phyloP scores from a whole-genome alignment of 2,113 vertebrate genomes.

The Puma concolor region DNA sequence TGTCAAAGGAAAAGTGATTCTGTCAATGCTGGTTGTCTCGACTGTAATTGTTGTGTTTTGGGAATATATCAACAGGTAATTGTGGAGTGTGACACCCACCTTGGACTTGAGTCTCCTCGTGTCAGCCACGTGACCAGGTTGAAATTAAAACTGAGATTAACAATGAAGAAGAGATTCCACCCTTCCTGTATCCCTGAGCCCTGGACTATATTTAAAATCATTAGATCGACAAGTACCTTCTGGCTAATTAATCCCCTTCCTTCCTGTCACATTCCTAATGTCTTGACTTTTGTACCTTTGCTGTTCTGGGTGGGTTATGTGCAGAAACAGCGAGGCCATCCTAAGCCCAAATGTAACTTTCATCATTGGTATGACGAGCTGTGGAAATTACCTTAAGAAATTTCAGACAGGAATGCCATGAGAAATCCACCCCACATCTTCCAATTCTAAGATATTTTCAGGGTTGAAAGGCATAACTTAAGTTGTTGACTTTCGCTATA shows the following conservation, averaged over 20 bases:
- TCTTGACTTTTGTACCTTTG: not conserved
- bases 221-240: not conserved
- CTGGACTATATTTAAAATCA: not conserved
- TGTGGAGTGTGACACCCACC: not conserved
- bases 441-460: conserved; percentile 44
- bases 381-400: conserved; percentile 3
- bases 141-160: not conserved
- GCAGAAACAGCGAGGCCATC: not conserved
- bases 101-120: not conserved
- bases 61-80: conserved; percentile 81
- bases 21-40: conserved; percentile 67
- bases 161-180: not conserved
- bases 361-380: not conserved
- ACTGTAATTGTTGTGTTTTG: conserved; percentile 70
- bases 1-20: conserved; percentile 73
- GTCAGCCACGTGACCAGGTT: not conserved
- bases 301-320: not conserved
- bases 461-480: not conserved
- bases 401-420: conserved; percentile 28
- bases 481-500: conserved; percentile 43
- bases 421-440: conserved; percentile 29
- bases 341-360: not conserved
- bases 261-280: not conserved
- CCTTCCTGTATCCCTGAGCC: not conserved
- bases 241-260: not conserved